Evolutionary conservation across 2,113 vertebrate genomes (phyloP), one percentile per base, ranked within the genome.

Genomic region (Donacobius atricapilla): DNA sequence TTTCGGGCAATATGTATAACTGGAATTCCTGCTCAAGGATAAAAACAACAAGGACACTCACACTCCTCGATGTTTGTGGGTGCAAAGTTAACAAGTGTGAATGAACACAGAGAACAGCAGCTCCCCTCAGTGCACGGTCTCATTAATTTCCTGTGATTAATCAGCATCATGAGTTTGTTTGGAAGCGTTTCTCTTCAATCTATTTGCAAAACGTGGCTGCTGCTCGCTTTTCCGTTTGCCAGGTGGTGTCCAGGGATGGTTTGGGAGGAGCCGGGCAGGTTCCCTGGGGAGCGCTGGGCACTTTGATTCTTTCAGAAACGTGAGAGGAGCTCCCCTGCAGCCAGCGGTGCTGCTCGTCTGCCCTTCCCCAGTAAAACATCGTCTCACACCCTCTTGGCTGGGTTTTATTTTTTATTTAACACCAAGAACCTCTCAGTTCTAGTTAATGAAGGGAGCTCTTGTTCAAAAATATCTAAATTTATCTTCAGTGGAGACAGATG

Each of bases 71-170:
- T 82, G 77, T 69, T 71, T 70, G 77, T 83, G 44, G 88, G 84
- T 79, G 53, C 78, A 75, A 90, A 95, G 56, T 39, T 51, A 33
- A 4, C 84, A 87, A 90, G 22, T 89, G 53, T 44, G 77, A 92
- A 51, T 94, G 65, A 58, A 31, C 72, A 18, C 47, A 60, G 85
- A 77, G 64, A 78, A 44, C 64, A 56, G 47, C 53, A 56, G 40
- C 42, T 75, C 40, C 70, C 90, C 40, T 57, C 45, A 5, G 4
- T 6, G 44, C 64, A 18, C 56, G 9, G 94, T 85, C 87, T 91
- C 44, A n/a, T 94, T 95, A 93, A 54, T 79, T 23, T 31, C 87
- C 87, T 94, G 78, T 82, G 89, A 85, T 97, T 97, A 96, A 97
- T 97, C 81, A 89, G 58, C 73, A 88, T 39, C 70, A 48, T 57